Base-by-base conservation (phyloP, 2,888 invertebrate species). In the Biston stratarius region DNA sequence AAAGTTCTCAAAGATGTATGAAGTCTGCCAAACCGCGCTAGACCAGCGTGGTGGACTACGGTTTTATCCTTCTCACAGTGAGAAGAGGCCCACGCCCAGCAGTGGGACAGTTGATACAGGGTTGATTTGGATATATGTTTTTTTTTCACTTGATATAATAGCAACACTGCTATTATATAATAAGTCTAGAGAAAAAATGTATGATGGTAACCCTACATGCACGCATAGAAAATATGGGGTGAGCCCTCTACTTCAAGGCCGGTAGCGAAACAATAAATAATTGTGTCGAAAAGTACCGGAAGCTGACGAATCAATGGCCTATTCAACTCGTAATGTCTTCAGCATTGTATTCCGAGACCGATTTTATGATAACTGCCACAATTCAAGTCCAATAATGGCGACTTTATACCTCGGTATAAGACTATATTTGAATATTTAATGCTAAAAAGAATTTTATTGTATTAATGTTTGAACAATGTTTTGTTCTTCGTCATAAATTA, bases 231-330 rank as follows among this genome's bases (percentile, higher is more conserved):
- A 83, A 82, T 77, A 74, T 69, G 74, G 80, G 84, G 83, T 79
- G 80, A 76, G 79, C 80, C 61, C 74, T 67, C 71, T 15, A 73
- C 72, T 77, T 77, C 84, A 83, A 84, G 83, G 84, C 64, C 77
- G 76, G 63, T 51, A 64, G 67, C 73, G 66, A 80, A 83, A 77
- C 84, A 84, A 87, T 83, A 77, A 80, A 83, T 79, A 78, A 78
- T 80, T 81, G 79, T 75, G 74, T 74, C 74, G 72, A 72, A 76
- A 77, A 79, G 74, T 75, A 71, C 71, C 74, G 75, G 79, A 79
- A 79, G 78, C 76, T 73, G 71, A 71, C 71, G 78, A 78, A 79
- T 78, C 74, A 75, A 77, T 74, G 68, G 69, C 66, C 74, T 74
- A 71, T 78, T 78, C 70, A 66, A 67, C 59, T 66, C 74, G 67